Base-by-base conservation (phyloP, 2,888 invertebrate genomes). In the Parasteatoda lunata region DNA sequence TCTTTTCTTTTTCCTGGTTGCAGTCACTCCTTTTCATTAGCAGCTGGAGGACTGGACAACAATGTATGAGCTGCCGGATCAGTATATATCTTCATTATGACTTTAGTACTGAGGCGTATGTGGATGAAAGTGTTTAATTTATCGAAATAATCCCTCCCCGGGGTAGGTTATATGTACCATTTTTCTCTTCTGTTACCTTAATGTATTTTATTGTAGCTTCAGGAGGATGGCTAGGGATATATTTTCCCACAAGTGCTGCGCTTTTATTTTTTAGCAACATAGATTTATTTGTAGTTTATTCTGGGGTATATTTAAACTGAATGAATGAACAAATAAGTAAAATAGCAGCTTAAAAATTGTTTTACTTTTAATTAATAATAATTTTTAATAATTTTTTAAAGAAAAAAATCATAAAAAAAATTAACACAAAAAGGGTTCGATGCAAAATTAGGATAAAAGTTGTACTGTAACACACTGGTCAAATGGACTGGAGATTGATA, bases 1-100 rank as follows among this genome's bases (percentile, higher is more conserved):
- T 59, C 64, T 75, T 75, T 75, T 64, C 75, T 64, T 75, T 64
- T 59, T 59, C n/a, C 59, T 59, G 7, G 9, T 59, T n/a, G 59
- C n/a, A 5, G 59, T n/a, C 75, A 64, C 75, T 47, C 59, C 75
- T 75, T 75, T 75, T 75, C 75, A 75, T 75, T 75, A 75, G 65
- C 8, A 5, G 59, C n/a, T 13, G n/a, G n/a, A 59, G 59, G n/a
- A 59, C 9, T 9, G n/a, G 59, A 59, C n/a, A 59, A 9, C 59
- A 59, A 59, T 59, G 59, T 6, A 59, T n/a, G 59, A 59, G 59
- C 59, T 59, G 8, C n/a, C 8, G 9, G 59, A n/a, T n/a, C 59
- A 59, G 11, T n/a, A 59, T 59, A n/a, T 7, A 7, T 59, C 59
- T 59, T 59, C 59, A 59, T 59, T 59, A 59, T 7, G 7, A 9